Base-by-base conservation (phyloP, 1,140 invertebrate species). In the Aphelinus certus region DNA sequence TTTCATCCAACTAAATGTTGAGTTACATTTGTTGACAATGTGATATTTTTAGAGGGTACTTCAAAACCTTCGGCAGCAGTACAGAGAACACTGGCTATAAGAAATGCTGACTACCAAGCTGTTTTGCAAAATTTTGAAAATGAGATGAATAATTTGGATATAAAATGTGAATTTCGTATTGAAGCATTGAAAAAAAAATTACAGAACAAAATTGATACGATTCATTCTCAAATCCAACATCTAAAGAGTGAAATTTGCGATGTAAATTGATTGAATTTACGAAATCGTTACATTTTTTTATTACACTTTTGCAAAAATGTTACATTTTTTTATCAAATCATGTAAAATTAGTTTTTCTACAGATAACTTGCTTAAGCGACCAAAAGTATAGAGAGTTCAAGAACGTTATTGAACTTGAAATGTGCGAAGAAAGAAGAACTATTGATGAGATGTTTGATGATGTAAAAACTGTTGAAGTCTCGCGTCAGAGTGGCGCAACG, bases 21-120 rank as follows among this genome's bases (percentile, higher is more conserved):
- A 26, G 26, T 26, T 26, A 26, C 26, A 26, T 26, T 26, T 26
- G 26, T 26, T 26, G 26, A 53, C 4, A 4, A 53, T 53, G 51
- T 53, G 51, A 6, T 42, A 26, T 56, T 64, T 55, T 10, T 67
- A 79, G 78, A 69, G 7, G 26, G 70, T 45, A 43, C 76, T 6
- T 79, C 78, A 1, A 78, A 76, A 61, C 73, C 78, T 45, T 79
- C 78, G 7, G 56, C 51, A n/a, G 68, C 56, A 9, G 48, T 78
- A 9, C 55, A 77, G 2, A 73, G 61, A 60, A 1, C 67, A 48
- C 47, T 67, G 43, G 9, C 7, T 3, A 7, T 46, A 3, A 66
- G 43, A 60, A 73, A 73, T 53, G 26, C 7, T 7, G 67, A 75
- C 45, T 46, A 63, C 26, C 46, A 70, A 6, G 1, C 9, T 58